Evolutionary conservation across 2,888 invertebrate genomes (phyloP).

Genomic region (Chaitophorus viminalis): DNA sequence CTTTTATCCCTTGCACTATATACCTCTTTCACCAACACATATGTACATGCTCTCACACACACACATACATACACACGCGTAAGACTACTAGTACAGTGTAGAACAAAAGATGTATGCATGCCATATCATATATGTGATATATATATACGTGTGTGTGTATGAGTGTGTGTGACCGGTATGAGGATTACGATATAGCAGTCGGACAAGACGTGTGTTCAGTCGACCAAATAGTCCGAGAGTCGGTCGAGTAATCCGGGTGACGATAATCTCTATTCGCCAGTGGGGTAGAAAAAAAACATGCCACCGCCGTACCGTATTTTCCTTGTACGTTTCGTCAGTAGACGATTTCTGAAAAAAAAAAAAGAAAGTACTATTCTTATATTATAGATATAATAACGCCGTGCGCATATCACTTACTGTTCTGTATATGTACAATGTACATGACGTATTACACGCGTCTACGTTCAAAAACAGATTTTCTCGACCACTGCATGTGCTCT

Average conservation of each 20-base stretch:
- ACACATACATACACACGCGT: background rate
- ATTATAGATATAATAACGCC: no score
- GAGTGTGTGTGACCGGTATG: slow-evolving; percentile 23
- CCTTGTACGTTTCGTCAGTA: no score
- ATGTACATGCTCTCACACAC: background rate
- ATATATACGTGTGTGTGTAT: background rate
- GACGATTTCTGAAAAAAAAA: no score
- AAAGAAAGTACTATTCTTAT: no score
- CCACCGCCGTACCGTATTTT: background rate
- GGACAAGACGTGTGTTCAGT: slow-evolving; percentile 46
- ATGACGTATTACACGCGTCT: no score
- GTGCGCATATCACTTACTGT: no score
- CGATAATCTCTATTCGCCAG: slow-evolving; percentile 48
- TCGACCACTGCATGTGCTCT: background rate
- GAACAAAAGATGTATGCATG: slow-evolving; percentile 40
- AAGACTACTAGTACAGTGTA: slow-evolving; percentile 32
- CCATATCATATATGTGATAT: background rate
- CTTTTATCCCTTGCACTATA: slow-evolving; percentile 5
- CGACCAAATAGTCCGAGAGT: slow-evolving; percentile 43
- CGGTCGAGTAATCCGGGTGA: slow-evolving; percentile 45
- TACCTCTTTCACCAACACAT: background rate
- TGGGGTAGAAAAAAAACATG: background rate
- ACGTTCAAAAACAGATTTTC: slow-evolving; percentile 20
- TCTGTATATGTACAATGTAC: no score
- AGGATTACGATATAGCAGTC: slow-evolving; percentile 41